phyloP scores from a whole-genome alignment of 2,797 vertebrate species.

The Falco rusticolus region DNA sequence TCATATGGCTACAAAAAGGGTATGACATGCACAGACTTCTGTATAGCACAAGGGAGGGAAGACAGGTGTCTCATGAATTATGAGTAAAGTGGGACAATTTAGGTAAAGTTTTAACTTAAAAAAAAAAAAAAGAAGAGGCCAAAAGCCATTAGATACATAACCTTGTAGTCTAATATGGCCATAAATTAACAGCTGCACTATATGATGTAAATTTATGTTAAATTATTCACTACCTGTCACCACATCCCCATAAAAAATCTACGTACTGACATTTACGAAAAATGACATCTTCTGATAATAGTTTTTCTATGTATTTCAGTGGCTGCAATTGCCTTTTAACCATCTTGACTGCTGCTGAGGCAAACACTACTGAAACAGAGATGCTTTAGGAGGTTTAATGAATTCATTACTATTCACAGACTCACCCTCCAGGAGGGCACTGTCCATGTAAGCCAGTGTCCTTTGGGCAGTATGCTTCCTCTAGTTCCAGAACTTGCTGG shows the following conservation, averaged over 20 bases:
- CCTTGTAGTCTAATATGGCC: constrained; percentile 74
- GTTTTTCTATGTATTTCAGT: constrained; percentile 59
- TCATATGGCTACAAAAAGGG: constrained; percentile 10
- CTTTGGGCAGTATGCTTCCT: background rate
- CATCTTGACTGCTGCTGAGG: constrained; percentile 49
- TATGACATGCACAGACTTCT: background rate
- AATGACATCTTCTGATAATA: constrained; percentile 78
- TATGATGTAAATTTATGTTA: constrained; percentile 83
- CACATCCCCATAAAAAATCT: constrained; percentile 76
- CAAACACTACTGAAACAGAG: constrained; percentile 18
- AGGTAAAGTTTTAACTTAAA: constrained; percentile 66
- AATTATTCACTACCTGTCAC: constrained; percentile 80
- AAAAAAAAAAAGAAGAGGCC: constrained; percentile 43
- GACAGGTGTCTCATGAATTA: constrained; percentile 55
- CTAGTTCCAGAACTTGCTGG: constrained; percentile 9
- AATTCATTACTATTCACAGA: constrained; percentile 48
- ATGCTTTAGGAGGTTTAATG: constrained; percentile 23
- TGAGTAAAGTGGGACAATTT: constrained; percentile 62
- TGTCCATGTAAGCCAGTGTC: background rate
- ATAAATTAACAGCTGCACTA: constrained; percentile 79
- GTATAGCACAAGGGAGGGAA: background rate
- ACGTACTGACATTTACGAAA: constrained; percentile 75
- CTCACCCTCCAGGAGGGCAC: constrained; percentile 37
- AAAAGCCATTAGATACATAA: constrained; percentile 76
- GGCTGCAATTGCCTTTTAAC: constrained; percentile 60